Evolutionary conservation across 2,797 vertebrate species (phyloP).

Genomic region (Hafferia zeledoni): DNA sequence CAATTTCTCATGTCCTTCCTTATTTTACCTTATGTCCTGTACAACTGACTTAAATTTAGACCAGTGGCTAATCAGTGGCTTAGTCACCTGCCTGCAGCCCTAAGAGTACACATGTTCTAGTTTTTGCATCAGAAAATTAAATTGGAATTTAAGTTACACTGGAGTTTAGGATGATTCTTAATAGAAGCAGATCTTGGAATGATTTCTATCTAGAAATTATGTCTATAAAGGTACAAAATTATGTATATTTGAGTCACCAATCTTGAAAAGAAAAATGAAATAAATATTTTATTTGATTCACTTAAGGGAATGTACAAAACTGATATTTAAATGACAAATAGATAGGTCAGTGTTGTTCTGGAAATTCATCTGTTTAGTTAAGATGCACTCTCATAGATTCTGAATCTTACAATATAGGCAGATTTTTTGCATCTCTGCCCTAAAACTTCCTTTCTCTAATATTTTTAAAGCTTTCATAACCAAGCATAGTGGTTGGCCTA

Average conservation of each 20-base stretch:
- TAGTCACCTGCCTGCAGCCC: neutral
- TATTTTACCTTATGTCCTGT: neutral
- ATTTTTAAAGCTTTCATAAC: neutral
- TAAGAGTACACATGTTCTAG: neutral
- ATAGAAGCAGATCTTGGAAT: neutral
- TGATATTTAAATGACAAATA: neutral
- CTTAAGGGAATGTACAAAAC: neutral
- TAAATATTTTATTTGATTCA: neutral
- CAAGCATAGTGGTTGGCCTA: neutral
- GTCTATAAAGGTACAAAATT: neutral
- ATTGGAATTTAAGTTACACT: neutral
- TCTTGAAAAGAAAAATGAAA: neutral
- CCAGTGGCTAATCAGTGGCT: neutral
- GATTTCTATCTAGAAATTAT: neutral
- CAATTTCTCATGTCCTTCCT: neutral
- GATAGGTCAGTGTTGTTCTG: neutral
- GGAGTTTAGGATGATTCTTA: neutral
- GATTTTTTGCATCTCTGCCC: neutral
- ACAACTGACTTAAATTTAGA: neutral
- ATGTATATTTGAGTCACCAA: neutral
- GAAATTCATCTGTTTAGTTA: neutral
- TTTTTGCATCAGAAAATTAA: neutral
- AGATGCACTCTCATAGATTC: neutral
- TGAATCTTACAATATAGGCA: neutral
- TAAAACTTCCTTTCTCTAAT: neutral